These are phyloP conservation scores for Physocephala rufipes DNA, from an alignment of 2,888 invertebrate genomes.

Conservation along the genomic window DNA sequence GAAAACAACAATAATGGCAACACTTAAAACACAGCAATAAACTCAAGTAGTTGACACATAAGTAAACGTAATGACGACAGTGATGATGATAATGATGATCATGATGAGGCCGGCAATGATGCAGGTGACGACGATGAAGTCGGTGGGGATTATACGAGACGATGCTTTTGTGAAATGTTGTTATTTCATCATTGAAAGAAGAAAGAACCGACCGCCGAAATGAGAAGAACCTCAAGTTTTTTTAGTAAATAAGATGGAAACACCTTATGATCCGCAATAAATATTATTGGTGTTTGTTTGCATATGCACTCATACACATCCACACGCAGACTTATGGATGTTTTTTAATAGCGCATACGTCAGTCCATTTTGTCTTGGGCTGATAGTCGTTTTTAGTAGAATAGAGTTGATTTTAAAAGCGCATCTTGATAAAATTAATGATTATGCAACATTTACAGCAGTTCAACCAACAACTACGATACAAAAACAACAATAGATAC, in stretches of 20 bases:
- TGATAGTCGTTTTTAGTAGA: neutral
- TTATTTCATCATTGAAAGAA: neutral
- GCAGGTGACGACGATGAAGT: slow-evolving; percentile 4
- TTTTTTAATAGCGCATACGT: slow-evolving; percentile 18
- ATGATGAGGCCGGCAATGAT: neutral
- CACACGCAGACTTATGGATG: slow-evolving; percentile 5
- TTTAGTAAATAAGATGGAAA: slow-evolving; percentile 11
- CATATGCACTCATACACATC: neutral
- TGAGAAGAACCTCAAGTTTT: neutral
- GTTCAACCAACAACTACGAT: neutral
- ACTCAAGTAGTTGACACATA: slow-evolving; percentile 57
- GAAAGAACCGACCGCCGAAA: slow-evolving; percentile 12
- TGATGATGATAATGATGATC: neutral
- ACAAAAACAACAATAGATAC: neutral
- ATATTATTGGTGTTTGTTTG: slow-evolving; percentile 8
- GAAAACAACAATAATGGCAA: slow-evolving; percentile 36
- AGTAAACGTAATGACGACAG: slow-evolving; percentile 48
- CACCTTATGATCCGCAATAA: slow-evolving; percentile 31
- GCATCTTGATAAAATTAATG: slow-evolving; percentile 34
- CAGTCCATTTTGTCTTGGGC: slow-evolving; percentile 2
- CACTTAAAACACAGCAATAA: slow-evolving; percentile 35
- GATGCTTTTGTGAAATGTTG: neutral
- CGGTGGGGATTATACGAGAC: neutral
- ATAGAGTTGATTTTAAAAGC: slow-evolving; percentile 12
- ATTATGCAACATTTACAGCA: slow-evolving; percentile 29